Base-by-base conservation (phyloP, 2,113 vertebrate genomes). In the Microcebus ravelobensis region DNA sequence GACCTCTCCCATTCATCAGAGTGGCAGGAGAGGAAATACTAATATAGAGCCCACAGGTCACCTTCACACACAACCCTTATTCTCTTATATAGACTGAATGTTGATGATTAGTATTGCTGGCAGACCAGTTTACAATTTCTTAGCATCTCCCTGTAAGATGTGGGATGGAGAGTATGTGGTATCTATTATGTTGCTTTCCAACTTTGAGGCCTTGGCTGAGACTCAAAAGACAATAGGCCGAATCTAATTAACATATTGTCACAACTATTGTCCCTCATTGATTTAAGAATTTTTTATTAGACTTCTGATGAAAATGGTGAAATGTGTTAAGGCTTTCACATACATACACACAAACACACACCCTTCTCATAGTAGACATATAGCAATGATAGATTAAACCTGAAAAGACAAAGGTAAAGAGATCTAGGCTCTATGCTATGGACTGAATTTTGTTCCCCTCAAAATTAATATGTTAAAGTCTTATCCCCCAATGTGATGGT, bases 241-340 rank as follows among this genome's bases (percentile, higher is more conserved):
- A 55, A 90, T 73, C 36, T 71, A 57, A 55, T 79, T 65, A 93
- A 65, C 39, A 67, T 57, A 70, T 8, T 70, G 17, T 55, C 29
- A 70, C 63, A 48, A 80, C 52, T 76, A 13, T n/a, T 70, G 7
- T 70, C 61, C 76, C 42, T 65, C 17, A 55, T 70, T 42, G 76
- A n/a, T 82, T 76, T 34, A 77, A 45, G 59, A 91, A 74, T 86
- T 68, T 86, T n/a, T 80, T 50, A 61, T 52, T 74, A 87, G 52
- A 74, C 13, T 65, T 90, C n/a, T 82, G 45, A 77, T 59, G 65
- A 93, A 89, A 87, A 95, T 88, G n/a, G 20, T 50, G 71, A 92
- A 61, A 79, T 79, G 21, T 42, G 6, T 55, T 73, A 90, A 76
- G 57, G 23, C 57, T 81, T 86, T 92, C 17, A 39, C 5, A 59